A percentile compares a stretch with the other conserved stretches of the same genome.
phyloP scores from a whole-genome alignment of 1,140 invertebrate species.

The Orius laevigatus region DNA sequence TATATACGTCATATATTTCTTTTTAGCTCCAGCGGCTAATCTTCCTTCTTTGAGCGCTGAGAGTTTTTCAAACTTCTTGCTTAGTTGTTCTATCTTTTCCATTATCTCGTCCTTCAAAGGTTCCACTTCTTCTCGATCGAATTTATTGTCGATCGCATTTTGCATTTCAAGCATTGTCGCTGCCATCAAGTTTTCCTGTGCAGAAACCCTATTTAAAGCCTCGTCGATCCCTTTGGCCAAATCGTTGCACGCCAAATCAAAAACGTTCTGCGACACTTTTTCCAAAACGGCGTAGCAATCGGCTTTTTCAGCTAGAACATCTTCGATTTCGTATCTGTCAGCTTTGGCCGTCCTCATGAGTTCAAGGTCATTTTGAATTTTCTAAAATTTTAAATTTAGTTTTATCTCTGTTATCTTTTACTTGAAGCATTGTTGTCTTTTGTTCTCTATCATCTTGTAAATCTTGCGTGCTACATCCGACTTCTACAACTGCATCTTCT shows the following conservation, averaged over 20 bases:
- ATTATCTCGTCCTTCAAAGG: constrained; percentile 36
- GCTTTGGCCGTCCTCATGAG: constrained; percentile 37
- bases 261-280: constrained; percentile 52
- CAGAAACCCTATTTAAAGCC: constrained; percentile 38
- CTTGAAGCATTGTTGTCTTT: background rate
- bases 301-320: constrained; percentile 51
- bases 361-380: constrained; percentile 24
- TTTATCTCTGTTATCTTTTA: constrained; percentile 2
- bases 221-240: constrained; percentile 42
- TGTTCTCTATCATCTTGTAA: constrained; percentile 5
- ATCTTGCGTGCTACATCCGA: background rate
- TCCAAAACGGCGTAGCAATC: constrained; percentile 42
- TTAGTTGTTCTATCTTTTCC: constrained; percentile 29
- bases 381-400: background rate
- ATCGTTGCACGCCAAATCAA: constrained; percentile 45
- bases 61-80: constrained; percentile 37
- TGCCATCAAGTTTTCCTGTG: constrained; percentile 30
- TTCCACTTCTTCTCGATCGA: constrained; percentile 45
- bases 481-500: constrained; percentile 2
- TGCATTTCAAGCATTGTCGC: constrained; percentile 41
- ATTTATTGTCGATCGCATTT: constrained; percentile 43
- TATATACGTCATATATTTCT: constrained; percentile 35
- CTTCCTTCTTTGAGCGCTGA: constrained; percentile 36
- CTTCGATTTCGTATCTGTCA: constrained; percentile 45
- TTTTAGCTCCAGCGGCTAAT: constrained; percentile 51